Conservation (phyloP, 1,140 invertebrate genomes). For the Coelopa frigida region DNA sequence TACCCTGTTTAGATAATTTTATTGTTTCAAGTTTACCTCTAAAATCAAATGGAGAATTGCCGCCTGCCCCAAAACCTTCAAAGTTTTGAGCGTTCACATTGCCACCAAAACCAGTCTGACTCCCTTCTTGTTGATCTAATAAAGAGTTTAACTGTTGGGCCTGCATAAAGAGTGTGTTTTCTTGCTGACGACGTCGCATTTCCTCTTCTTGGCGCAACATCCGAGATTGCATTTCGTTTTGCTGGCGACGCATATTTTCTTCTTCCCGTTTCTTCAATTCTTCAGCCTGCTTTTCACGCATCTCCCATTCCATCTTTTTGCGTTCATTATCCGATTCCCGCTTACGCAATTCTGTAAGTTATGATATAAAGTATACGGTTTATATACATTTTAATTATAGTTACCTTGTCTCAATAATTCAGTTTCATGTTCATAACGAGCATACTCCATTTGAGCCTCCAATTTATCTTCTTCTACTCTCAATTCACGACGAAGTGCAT, state of each 20-base stretch:
- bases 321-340: conserved; percentile 81
- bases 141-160: conserved; percentile 55
- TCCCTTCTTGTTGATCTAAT: conserved; percentile 51
- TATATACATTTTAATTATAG: conserved; percentile 11
- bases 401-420: conserved; percentile 78
- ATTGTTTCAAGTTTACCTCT: conserved; percentile 35
- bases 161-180: conserved; percentile 74
- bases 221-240: conserved; percentile 66
- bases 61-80: conserved; percentile 31
- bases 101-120: too few species aligned
- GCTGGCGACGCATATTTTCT: conserved; percentile 60
- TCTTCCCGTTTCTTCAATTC: conserved; percentile 71
- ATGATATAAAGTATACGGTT: conserved; percentile 3
- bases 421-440: conserved; percentile 85
- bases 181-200: conserved; percentile 68
- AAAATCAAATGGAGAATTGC: conserved; percentile 38
- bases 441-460: conserved; percentile 92
- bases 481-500: conserved; percentile 86
- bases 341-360: conserved; percentile 66
- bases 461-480: conserved; percentile 83
- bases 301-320: conserved; percentile 82
- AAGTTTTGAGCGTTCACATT: conserved; percentile 30
- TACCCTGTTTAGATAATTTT: too few species aligned
- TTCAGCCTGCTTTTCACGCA: conserved; percentile 75
- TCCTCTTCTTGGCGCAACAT: conserved; percentile 76